Percentiles rank a stretch among this genome's conserved stretches.
Conservation (phyloP, 2,888 invertebrate genomes). For the Chirona hameri region DNA sequence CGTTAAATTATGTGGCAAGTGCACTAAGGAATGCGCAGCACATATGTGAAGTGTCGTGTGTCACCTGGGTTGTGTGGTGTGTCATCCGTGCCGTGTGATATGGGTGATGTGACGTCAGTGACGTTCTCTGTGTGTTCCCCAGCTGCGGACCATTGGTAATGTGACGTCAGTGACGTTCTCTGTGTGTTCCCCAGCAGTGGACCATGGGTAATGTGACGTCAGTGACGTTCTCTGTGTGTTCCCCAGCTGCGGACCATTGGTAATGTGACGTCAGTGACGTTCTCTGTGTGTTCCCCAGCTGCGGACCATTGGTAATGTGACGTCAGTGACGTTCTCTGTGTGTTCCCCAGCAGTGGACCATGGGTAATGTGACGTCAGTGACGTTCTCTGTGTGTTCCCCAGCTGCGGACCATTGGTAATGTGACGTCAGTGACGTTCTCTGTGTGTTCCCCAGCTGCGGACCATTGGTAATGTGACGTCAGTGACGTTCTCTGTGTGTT, state of each 20-base stretch:
- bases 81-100: no score
- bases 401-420: constrained; percentile 3
- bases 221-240: neutral
- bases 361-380: neutral
- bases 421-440: neutral
- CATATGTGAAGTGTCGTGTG: no score
- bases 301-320: neutral
- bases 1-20: no score
- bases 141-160: constrained; percentile 3
- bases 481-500: neutral
- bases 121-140: neutral
- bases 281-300: neutral
- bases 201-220: neutral
- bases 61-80: no score
- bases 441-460: neutral
- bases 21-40: no score
- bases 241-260: constrained; percentile 1
- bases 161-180: neutral
- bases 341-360: neutral
- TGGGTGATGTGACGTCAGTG: no score
- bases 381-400: neutral
- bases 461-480: no score
- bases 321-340: neutral
- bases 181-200: neutral
- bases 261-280: neutral